These are phyloP conservation scores for Menidia beryllina DNA, from an alignment of 2,113 vertebrate genomes.

Conservation along the genomic window DNA sequence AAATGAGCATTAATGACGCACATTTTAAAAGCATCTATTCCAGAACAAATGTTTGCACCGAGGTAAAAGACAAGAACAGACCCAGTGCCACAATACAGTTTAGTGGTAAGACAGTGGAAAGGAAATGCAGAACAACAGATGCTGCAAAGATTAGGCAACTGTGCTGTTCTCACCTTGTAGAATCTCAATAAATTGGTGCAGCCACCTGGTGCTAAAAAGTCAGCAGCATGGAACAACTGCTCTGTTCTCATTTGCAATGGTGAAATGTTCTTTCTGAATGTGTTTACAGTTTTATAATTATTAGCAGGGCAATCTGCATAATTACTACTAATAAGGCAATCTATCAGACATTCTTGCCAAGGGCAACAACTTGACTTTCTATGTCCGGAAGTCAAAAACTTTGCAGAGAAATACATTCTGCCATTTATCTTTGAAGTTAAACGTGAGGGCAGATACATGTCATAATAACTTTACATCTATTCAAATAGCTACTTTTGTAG, in stretches of 20 bases:
- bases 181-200: slow-evolving; percentile 62
- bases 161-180: slow-evolving; percentile 57
- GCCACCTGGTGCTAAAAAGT: slow-evolving; percentile 69
- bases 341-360: slow-evolving; percentile 68
- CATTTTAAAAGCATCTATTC: slow-evolving; percentile 32
- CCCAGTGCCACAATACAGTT: slow-evolving; percentile 25
- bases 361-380: slow-evolving; percentile 56
- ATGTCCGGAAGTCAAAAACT: slow-evolving; percentile 51
- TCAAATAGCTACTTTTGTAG: slow-evolving; percentile 4
- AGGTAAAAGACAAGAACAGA: slow-evolving; percentile 17
- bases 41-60: background rate
- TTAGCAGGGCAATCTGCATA: slow-evolving; percentile 71
- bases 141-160: slow-evolving; percentile 50
- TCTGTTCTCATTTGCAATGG: slow-evolving; percentile 60
- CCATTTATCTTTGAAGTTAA: slow-evolving; percentile 2
- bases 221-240: slow-evolving; percentile 45
- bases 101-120: slow-evolving; percentile 23
- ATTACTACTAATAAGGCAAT: slow-evolving; percentile 73
- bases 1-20: slow-evolving; percentile 23
- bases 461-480: background rate
- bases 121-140: slow-evolving; percentile 42
- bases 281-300: slow-evolving; percentile 75
- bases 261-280: slow-evolving; percentile 62
- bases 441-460: background rate
- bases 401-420: background rate